A percentile compares a stretch with the other conserved stretches of the same genome.
Conservation (phyloP, 2,797 vertebrate genomes). For the Cossypha niveicapilla region DNA sequence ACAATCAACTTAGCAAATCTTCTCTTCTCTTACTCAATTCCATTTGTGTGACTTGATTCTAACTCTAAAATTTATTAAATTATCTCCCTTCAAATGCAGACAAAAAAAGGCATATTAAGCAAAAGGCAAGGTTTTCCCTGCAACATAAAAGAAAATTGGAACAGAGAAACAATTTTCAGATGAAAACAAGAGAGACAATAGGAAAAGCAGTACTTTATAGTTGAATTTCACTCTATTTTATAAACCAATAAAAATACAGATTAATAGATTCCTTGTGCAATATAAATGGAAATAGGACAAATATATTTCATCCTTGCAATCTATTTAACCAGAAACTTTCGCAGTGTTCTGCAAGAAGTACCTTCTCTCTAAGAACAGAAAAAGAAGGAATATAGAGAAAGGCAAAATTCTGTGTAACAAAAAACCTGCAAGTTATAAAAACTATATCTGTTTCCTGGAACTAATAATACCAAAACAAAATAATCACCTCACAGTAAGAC, state of each 20-base stretch:
- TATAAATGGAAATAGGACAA: constrained; percentile 30
- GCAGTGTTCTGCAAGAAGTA: background rate
- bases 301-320: background rate
- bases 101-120: background rate
- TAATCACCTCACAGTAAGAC: background rate
- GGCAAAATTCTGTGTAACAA: background rate
- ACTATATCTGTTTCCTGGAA: background rate
- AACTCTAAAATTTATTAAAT: background rate
- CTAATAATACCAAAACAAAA: background rate
- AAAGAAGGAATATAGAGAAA: background rate
- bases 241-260: constrained; percentile 16
- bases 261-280: constrained; percentile 13
- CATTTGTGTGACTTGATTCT: background rate
- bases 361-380: background rate
- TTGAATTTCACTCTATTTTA: background rate
- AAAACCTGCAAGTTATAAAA: background rate
- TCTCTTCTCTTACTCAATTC: background rate
- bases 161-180: background rate
- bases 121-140: background rate
- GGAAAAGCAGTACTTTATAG: background rate
- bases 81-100: background rate
- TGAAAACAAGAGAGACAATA: background rate
- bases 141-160: background rate
- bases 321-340: background rate
- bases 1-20: background rate